These are phyloP conservation scores for Pseudomyrmex flavicornis DNA, from an alignment of 1,140 invertebrate genomes.

Conservation along the genomic window DNA sequence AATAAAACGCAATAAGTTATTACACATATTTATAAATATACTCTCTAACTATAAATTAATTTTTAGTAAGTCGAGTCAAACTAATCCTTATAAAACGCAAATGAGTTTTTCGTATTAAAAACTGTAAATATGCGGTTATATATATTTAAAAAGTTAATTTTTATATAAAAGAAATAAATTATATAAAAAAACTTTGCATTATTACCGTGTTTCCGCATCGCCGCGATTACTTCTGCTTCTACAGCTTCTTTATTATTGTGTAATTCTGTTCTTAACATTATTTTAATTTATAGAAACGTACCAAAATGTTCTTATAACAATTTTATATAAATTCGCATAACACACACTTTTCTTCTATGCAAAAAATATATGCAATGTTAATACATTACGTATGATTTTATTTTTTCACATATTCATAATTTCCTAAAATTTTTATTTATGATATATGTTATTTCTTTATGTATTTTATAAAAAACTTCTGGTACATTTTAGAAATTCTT, in stretches of 20 bases:
- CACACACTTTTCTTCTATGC: no score
- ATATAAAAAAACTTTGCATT: slow-evolving; percentile 1
- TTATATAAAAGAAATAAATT: neutral
- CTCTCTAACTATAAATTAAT: no score
- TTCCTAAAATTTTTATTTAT: neutral
- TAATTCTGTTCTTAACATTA: neutral
- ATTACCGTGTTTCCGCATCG: slow-evolving; percentile 51
- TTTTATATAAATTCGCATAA: neutral
- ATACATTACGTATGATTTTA: no score
- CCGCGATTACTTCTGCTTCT: slow-evolving; percentile 48
- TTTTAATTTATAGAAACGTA: neutral
- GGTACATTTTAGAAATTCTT: neutral
- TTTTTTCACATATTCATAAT: neutral
- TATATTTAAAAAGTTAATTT: neutral
- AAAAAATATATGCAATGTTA: no score
- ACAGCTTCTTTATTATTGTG: neutral
- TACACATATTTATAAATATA: no score
- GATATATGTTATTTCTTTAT: neutral
- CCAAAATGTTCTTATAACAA: neutral
- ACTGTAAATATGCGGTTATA: neutral
- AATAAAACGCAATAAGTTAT: no score
- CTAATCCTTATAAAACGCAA: no score
- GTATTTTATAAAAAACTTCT: neutral
- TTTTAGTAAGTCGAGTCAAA: no score
- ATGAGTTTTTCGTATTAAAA: neutral